Base-by-base conservation (phyloP, 1,140 invertebrate genomes). In the Vollenhovia emeryi region DNA sequence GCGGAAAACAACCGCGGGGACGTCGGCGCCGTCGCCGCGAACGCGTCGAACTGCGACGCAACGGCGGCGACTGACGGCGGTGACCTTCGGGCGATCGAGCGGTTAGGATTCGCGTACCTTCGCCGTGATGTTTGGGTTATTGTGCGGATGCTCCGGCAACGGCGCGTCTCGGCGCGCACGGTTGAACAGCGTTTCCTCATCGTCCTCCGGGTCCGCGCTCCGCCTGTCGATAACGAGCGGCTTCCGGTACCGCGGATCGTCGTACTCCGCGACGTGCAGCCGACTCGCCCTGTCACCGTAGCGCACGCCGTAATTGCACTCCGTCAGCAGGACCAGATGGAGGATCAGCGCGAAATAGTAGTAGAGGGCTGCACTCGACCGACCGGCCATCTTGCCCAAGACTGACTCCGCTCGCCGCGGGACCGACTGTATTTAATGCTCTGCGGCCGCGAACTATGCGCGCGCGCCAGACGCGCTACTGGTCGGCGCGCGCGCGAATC, bases 321-420 rank as follows among this genome's bases (percentile, higher is more conserved):
- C 88, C 57, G 92, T 89, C 50, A 93, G 86, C 69, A 93, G 57
- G 55, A 92, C 88, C 59, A 94, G 60, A 83, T 92, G 85, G 30
- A 93, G 89, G 60, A 91, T 83, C 76, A 93, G 62, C 43, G 90
- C 88, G 52, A 87, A 83, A 36, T 90, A 91, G 87, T 15, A 64
- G 21, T 89, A 91, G 48, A 91, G 78, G 64, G 86, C 90, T 91
- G 92, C 92, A 86, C 87, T 93, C 89, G 83, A 80, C 92, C 93
- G 92, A 87, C 92, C 94, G 89, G 94, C 94, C 94, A 94, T 94
- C 92, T 94, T 94, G 93, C 92, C 74, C 86, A 76, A 89, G 76
- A 93, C 92, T 93, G 87, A 92, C 86, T 92, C 85, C 30, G 30
- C 40, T 45, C 88, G 75, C 68, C 24, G 27, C 59, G 55, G 48